phyloP scores from a whole-genome alignment of 2,113 vertebrate species.

The Cavia porcellus region DNA sequence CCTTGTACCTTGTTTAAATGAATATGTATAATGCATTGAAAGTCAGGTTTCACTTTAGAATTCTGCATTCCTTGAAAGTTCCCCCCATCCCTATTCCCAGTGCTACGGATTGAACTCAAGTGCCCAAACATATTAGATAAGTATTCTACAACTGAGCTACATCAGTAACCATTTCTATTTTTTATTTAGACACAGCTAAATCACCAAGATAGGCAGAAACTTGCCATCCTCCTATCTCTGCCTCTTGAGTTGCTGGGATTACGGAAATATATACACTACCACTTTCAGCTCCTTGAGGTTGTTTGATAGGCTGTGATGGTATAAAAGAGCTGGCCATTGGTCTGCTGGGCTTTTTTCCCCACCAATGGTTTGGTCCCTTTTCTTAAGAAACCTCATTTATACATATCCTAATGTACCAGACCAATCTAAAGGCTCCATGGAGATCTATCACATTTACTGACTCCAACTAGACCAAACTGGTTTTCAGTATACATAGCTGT shows the following conservation, averaged over 20 bases:
- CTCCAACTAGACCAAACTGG: background rate
- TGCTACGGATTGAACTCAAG: background rate
- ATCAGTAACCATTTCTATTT: background rate
- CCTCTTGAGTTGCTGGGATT: background rate
- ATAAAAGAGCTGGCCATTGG: rapidly evolving
- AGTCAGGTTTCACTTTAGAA: background rate
- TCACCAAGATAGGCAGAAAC: background rate
- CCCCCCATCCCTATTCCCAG: background rate
- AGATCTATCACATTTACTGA: background rate
- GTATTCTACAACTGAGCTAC: background rate
- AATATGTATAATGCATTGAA: background rate
- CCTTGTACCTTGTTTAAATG: background rate
- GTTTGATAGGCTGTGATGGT: background rate
- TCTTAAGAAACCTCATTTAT: background rate
- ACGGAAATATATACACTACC: background rate
- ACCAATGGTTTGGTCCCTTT: background rate
- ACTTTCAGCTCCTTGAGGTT: background rate
- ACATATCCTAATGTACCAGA: background rate
- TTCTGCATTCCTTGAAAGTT: background rate
- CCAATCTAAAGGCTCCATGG: background rate
- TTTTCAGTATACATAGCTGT: background rate
- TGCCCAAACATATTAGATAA: background rate
- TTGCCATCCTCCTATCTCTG: background rate
- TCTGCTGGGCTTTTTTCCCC: background rate
- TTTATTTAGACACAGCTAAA: background rate